These are phyloP conservation scores for Andrena fulva DNA, from an alignment of 2,888 invertebrate species.

Conservation along the genomic window DNA sequence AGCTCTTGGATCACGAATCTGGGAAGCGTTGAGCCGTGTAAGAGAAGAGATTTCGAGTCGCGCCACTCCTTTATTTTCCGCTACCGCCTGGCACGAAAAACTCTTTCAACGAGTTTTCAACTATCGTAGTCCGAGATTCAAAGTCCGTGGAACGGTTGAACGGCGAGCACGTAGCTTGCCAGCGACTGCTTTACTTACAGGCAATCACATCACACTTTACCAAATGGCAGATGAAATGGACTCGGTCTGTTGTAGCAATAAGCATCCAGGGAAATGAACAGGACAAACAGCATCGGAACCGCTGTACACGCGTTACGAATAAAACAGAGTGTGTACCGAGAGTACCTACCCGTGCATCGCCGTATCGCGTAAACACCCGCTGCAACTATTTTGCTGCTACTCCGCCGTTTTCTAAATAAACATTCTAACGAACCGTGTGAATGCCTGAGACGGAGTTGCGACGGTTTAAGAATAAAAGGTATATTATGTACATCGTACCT, in stretches of 20 bases:
- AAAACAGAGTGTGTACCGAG: background rate
- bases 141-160: constrained; percentile 14
- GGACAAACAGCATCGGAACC: constrained; percentile 1
- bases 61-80: constrained; percentile 33
- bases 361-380: too few species aligned
- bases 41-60: constrained; percentile 55
- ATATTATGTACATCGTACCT: too few species aligned
- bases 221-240: background rate
- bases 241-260: background rate
- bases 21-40: constrained; percentile 42
- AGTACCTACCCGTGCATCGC: too few species aligned
- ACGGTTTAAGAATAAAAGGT: too few species aligned
- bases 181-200: constrained; percentile 17
- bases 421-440: too few species aligned
- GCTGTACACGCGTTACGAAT: background rate
- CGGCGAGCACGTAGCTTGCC: background rate
- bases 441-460: too few species aligned
- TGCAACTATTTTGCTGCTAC: too few species aligned
- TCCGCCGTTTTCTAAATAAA: too few species aligned
- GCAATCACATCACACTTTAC: background rate
- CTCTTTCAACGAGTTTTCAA: constrained; percentile 26
- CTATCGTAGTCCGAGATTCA: constrained; percentile 14
- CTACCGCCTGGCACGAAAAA: constrained; percentile 10
- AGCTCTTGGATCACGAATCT: constrained; percentile 53
- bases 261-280: background rate